A percentile compares a stretch with the other conserved stretches of the same genome.
phyloP scores from a whole-genome alignment of 2,113 vertebrate species.

The Tachuris rubrigastra region DNA sequence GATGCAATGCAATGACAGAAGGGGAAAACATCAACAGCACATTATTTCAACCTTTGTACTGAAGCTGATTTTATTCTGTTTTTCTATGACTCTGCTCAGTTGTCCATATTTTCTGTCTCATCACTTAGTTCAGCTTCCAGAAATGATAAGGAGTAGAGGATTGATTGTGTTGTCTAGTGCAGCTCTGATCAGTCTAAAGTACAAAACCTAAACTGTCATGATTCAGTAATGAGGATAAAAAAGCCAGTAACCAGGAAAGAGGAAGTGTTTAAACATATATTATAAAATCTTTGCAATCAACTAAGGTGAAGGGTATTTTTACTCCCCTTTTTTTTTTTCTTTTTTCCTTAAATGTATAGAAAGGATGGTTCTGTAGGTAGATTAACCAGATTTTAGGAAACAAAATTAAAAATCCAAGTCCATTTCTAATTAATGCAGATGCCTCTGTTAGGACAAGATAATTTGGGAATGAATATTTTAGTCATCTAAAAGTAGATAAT shows the following conservation, averaged over 20 bases:
- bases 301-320: not conserved
- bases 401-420: not conserved
- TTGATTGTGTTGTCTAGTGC: not conserved
- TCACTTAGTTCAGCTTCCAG: not conserved
- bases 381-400: not conserved
- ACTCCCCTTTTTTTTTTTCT: not conserved
- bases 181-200: not conserved
- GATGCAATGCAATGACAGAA: not conserved
- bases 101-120: not conserved
- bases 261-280: not conserved
- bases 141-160: not conserved
- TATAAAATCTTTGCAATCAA: not conserved
- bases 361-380: not conserved
- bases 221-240: not conserved
- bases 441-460: not conserved
- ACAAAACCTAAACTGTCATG: not conserved
- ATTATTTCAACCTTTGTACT: not conserved
- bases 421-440: not conserved
- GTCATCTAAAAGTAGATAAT: not conserved
- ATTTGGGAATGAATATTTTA: not conserved
- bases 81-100: not conserved
- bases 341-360: not conserved
- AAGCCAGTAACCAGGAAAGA: not conserved
- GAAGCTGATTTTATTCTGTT: not conserved
- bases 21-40: not conserved